Evolutionary conservation across 2,797 vertebrate species (phyloP).

Genomic region (Nannoperca australis): DNA sequence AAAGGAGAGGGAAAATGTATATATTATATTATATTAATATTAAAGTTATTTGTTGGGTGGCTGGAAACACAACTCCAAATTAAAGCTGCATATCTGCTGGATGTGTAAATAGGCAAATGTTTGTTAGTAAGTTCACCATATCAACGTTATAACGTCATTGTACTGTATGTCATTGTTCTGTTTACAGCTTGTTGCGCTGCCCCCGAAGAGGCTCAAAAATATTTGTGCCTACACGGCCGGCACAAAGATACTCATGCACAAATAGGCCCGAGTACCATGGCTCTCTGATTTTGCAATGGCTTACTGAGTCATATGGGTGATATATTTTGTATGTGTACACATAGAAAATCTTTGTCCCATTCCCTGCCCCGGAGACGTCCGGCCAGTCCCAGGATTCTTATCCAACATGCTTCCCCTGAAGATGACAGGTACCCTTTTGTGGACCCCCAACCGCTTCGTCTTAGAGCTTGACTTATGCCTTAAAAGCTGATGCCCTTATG

Average conservation of each 20-base stretch:
- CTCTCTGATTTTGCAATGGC: constrained; percentile 37
- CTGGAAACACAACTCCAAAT: background rate
- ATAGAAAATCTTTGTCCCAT: constrained; percentile 86
- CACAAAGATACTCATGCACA: background rate
- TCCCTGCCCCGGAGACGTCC: constrained; percentile 96
- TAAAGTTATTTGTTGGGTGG: background rate
- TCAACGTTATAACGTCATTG: background rate
- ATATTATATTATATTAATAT: no score
- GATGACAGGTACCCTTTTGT: constrained; percentile 95
- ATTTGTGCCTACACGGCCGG: background rate
- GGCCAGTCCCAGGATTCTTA: constrained; percentile 98
- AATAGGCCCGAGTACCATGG: background rate
- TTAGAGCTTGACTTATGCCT: constrained; percentile 76
- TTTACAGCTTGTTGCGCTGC: constrained; percentile 9
- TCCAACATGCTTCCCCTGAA: constrained; percentile 97
- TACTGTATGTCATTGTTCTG: background rate
- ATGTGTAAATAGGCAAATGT: background rate
- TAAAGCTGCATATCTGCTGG: background rate
- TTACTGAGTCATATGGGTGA: constrained; percentile 54
- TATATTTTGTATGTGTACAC: constrained; percentile 75
- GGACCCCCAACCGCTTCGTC: constrained; percentile 62
- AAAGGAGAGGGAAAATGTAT: background rate
- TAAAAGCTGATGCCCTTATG: constrained; percentile 43
- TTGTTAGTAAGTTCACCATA: background rate
- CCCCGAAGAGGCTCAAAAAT: background rate